Evolutionary conservation across 2,797 vertebrate genomes (phyloP), one percentile per base, ranked within the genome.

Genomic region (Lacerta viridis): DNA sequence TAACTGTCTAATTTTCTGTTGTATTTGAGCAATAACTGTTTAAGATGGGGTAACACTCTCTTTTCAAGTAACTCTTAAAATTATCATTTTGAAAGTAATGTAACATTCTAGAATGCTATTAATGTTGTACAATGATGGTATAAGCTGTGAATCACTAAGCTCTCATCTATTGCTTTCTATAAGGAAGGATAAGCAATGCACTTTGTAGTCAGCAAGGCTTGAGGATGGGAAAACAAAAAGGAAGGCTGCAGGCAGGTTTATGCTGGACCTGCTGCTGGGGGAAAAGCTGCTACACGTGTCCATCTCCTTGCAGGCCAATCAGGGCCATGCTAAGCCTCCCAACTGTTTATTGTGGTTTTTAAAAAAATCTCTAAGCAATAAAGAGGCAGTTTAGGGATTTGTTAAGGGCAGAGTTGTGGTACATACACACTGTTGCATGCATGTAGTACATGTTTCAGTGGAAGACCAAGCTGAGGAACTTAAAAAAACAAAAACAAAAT

Each of bases 11-110:
- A 1, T 87, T 92, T 87, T n/a, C 55, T 86, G 11, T 8, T 83
- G 59, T 80, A 92, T 86, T 59, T 1, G 72, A 92, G 9, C 41
- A 46, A 23, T 80, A n/a, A 25, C 29, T 8, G 89, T 92, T 5
- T 3, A 90, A 41, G 55, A 75, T 18, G 7, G n/a, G 13, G 46
- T 91, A 89, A 1, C 81, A 84, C 5, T 1, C 15, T 15, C 50
- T 55, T n/a, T 74, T 25, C 29, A 23, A 83, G n/a, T 7, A 71
- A 43, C 15, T 50, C 3, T 43, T 25, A 68, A 46, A 85, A 33
- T 29, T 20, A 85, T 72, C 29, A 85, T 23, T 87, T 17, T 50
- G 72, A 2, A n/a, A 86, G 13, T 10, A 85, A 33, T 43, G 18
- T 20, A 80, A 18, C 41, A 39, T 41, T 23, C 23, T 71, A 80